Evolutionary conservation across 2,113 vertebrate genomes (phyloP).

Genomic region (Tenebrosternarchus preto): DNA sequence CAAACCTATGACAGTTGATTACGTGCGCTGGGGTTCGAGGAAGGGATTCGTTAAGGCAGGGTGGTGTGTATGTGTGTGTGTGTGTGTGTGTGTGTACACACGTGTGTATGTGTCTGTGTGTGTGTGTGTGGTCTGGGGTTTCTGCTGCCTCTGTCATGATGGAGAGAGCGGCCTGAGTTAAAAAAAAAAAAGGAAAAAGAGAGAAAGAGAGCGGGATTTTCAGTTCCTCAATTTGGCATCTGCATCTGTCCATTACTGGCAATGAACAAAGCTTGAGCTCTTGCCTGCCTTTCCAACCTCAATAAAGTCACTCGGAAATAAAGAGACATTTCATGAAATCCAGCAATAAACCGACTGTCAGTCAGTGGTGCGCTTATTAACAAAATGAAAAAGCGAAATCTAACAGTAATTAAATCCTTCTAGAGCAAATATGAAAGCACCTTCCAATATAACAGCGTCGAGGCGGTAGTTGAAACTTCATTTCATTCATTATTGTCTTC

Average conservation of each 20-base stretch:
- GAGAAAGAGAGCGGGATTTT: conserved; percentile 68
- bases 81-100: background rate
- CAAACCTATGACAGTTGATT: conserved; percentile 49
- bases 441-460: conserved; percentile 47
- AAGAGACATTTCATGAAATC: conserved; percentile 47
- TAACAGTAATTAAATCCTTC: conserved; percentile 54
- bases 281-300: conserved; percentile 44
- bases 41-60: conserved; percentile 42
- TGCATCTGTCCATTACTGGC: conserved; percentile 63
- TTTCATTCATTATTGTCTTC: conserved; percentile 35
- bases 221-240: conserved; percentile 78
- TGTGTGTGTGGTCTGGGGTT: conserved; percentile 43
- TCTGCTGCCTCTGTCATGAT: conserved; percentile 34
- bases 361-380: conserved; percentile 35
- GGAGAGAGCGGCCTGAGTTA: conserved; percentile 19
- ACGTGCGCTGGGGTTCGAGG: conserved; percentile 34
- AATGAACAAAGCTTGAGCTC: conserved; percentile 29
- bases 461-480: conserved; percentile 22
- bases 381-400: conserved; percentile 41
- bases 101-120: background rate
- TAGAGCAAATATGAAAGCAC: conserved; percentile 39
- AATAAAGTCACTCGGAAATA: conserved; percentile 51
- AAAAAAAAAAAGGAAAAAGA: conserved; percentile 43
- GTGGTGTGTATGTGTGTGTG: conserved; percentile 4
- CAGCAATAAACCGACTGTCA: conserved; percentile 54